Conservation (phyloP, 2,888 invertebrate species). For the Neoascia interrupta region DNA sequence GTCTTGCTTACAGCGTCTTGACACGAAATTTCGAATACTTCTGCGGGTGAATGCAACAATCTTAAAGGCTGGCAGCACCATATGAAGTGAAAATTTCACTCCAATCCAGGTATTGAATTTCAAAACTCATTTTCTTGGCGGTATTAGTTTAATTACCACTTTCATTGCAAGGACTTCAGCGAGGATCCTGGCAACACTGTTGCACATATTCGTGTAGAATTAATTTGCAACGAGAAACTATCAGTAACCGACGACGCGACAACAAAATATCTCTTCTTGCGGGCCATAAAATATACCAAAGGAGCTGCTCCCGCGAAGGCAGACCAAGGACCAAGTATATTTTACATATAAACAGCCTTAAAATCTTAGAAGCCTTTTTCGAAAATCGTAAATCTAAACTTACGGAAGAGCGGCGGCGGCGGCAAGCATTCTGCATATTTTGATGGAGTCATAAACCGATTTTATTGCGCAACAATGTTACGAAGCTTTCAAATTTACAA, state of each 20-base stretch:
- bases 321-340: conserved; percentile 33
- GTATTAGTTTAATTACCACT: too few relatives aligned
- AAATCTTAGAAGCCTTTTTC: conserved; percentile 60
- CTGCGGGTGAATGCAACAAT: too few relatives aligned
- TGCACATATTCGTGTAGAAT: too few relatives aligned
- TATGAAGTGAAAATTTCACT: too few relatives aligned
- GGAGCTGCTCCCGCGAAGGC: background rate
- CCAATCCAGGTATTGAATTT: too few relatives aligned
- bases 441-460: conserved; percentile 54
- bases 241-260: conserved; percentile 4
- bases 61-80: too few relatives aligned
- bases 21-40: too few relatives aligned
- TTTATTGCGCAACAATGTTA: conserved; percentile 63
- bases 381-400: conserved; percentile 64
- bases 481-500: conserved; percentile 57
- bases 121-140: too few relatives aligned
- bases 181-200: conserved; percentile 45
- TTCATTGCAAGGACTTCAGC: too few relatives aligned
- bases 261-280: conserved; percentile 30
- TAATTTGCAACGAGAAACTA: conserved; percentile 25
- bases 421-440: conserved; percentile 59
- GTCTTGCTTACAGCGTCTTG: too few relatives aligned
- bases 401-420: conserved; percentile 10
- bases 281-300: conserved; percentile 18
- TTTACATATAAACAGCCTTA: too few relatives aligned